Evolutionary conservation across 2,797 vertebrate genomes (phyloP).

Genomic region (Chelon auratus): DNA sequence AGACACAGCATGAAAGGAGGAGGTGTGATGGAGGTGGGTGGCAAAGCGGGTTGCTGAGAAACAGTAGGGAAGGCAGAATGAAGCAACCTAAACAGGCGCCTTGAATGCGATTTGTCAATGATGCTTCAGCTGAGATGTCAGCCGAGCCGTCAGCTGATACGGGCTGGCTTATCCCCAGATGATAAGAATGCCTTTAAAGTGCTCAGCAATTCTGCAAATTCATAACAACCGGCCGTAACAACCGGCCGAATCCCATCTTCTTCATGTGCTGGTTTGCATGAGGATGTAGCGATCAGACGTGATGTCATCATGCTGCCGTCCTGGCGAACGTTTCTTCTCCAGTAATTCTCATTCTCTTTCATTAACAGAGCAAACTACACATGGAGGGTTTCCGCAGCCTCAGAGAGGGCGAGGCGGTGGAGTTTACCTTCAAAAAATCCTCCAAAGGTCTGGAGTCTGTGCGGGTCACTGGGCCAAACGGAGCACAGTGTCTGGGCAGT

Average conservation of each 20-base stretch:
- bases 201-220: not conserved
- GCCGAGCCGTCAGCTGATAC: too few relatives aligned
- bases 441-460: conserved; percentile 93
- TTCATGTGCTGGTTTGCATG: not conserved
- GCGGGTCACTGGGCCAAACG: conserved; percentile 89
- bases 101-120: too few relatives aligned
- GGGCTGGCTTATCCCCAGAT: not conserved
- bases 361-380: conserved; percentile 92
- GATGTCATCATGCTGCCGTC: too few relatives aligned
- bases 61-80: too few relatives aligned
- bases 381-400: conserved; percentile 97
- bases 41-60: too few relatives aligned
- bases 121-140: too few relatives aligned
- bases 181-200: not conserved
- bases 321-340: too few relatives aligned
- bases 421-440: conserved; percentile 94
- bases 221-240: not conserved
- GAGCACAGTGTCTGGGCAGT: conserved; percentile 89
- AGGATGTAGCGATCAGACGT: too few relatives aligned
- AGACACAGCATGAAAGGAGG: too few relatives aligned
- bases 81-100: too few relatives aligned
- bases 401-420: conserved; percentile 92
- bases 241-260: not conserved
- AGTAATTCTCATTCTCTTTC: not conserved
- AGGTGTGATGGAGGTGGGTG: too few relatives aligned